Base-by-base conservation (phyloP, 2,888 invertebrate species). In the Megaustenia siamemsis region DNA sequence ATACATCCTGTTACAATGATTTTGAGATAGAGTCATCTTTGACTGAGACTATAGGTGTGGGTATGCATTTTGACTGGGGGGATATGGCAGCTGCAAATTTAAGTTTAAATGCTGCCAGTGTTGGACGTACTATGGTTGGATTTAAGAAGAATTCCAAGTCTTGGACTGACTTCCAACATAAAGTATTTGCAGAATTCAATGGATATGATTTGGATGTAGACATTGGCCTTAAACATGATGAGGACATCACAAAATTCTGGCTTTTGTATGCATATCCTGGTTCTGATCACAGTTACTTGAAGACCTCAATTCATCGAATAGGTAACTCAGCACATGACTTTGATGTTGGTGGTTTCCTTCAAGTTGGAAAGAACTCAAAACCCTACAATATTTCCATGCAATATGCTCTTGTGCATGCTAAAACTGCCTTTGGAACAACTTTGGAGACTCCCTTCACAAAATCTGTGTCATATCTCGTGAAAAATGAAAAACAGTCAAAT, bases 151-250 rank as follows among this genome's bases (percentile, higher is more conserved):
- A 49, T 49, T 60, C 84, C 24, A 45, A 84, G 24, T 84, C 87
- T 12, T 87, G 87, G 87, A 77, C 79, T n/a, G 86, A 87, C 66
- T 86, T 87, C 79, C 83, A 77, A 28, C 83, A 82, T 5, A 87
- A 84, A 49, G 69, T 75, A 21, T 84, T 84, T 49, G 84, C 75
- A 24, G 83, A 75, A 35, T 77, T 85, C 75, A 84, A 79, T 73
- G 86, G 83, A 4, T 43, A 84, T 45, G 43, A 84, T 0, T 60
- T 87, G 32, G 87, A 86, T 35, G 32, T 84, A 12, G 87, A 86
- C 32, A 12, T 80, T 75, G 84, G 84, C 12, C 75, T 84, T 21
- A 80, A 79, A 45, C 84, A 84, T 66, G 63, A 80, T 43, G 80
- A 83, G 38, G 60, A 84, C 32, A 75, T 66, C 15, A 86, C 75